Evolutionary conservation across 1,140 invertebrate species (phyloP), one percentile per base, ranked within the genome.

Genomic region (Papilio xuthus): DNA sequence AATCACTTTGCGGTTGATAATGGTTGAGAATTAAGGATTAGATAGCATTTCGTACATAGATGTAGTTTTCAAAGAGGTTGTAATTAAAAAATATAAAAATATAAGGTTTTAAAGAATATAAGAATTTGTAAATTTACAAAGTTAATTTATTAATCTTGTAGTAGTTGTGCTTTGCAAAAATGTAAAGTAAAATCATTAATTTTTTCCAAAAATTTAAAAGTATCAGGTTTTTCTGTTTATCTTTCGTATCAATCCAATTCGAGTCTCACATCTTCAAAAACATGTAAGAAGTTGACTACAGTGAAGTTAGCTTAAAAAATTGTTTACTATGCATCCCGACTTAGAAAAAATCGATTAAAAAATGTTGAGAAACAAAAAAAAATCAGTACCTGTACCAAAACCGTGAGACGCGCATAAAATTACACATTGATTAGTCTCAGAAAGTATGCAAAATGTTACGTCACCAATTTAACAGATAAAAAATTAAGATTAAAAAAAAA

Each of bases 361-460:
- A 83, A 42, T 50, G 18, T 81, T 82, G 41, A 77, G 56, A 74
- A 75, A 50, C 32, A 26, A 67, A 20, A 76, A 80, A 56, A 83
- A 79, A 78, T 6, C 26, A n/a, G 28, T 60, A 76, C 73, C 73
- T 60, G 50, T 67, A 23, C 41, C 15, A 80, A 84, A 79, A 85
- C 84, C 91, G 90, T 92, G 92, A 85, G 90, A 92, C 75, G 82
- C 83, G 86, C 84, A 92, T 89, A 91, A 88, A 89, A 90, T 91
- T 90, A 91, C 84, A 80, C 80, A 81, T 50, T 81, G 85, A 85
- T 85, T 83, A 85, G 79, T 81, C 78, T 76, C 70, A 79, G 72
- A 85, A 85, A 80, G 81, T 84, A 87, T 83, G 78, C 63, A 74
- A 74, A 74, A 74, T 47, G 77, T 81, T 88, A 92, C 90, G 90